Conservation (phyloP, 1,140 invertebrate species). For the Rhyzopertha dominica region DNA sequence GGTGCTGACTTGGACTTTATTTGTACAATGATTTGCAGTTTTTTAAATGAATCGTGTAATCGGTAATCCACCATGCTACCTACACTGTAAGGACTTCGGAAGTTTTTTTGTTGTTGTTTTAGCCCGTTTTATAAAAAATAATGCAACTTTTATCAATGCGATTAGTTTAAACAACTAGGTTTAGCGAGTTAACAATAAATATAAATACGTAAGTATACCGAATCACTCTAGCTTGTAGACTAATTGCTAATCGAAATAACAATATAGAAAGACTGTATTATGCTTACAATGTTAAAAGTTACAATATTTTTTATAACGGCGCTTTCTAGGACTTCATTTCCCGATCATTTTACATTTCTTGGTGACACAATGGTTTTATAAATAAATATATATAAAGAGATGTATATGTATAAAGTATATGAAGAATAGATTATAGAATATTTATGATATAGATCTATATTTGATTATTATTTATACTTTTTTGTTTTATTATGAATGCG, state of each 20-base stretch:
- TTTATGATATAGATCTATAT: slow-evolving; percentile 42
- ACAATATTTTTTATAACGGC: slow-evolving; percentile 37
- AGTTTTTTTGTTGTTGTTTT: too few relatives aligned
- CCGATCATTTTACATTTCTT: slow-evolving; percentile 43
- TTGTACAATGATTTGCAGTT: slow-evolving; percentile 36
- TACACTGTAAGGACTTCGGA: too few relatives aligned
- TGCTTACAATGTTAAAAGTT: slow-evolving; percentile 36
- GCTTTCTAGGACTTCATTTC: too few relatives aligned
- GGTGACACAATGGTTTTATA: slow-evolving; percentile 45
- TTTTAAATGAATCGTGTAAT: slow-evolving; percentile 36
- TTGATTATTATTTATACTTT: slow-evolving; percentile 30
- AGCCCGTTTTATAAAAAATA: slow-evolving; percentile 20
- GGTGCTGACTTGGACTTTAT: slow-evolving; percentile 35
- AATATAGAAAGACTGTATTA: slow-evolving; percentile 41
- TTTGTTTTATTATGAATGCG: slow-evolving; percentile 20
- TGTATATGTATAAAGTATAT: slow-evolving; percentile 44
- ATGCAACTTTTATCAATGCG: too few relatives aligned
- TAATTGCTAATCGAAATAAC: slow-evolving; percentile 17
- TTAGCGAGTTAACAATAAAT: too few relatives aligned
- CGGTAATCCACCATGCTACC: too few relatives aligned
- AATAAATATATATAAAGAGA: slow-evolving; percentile 40
- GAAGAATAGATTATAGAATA: slow-evolving; percentile 41
- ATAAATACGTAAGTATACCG: slow-evolving; percentile 20
- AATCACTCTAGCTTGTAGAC: slow-evolving; percentile 8
- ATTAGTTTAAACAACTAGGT: too few relatives aligned